A percentile compares a stretch with the other conserved stretches of the same genome.
phyloP scores from a whole-genome alignment of 2,888 invertebrate genomes.

The Linnaemya tessellans region DNA sequence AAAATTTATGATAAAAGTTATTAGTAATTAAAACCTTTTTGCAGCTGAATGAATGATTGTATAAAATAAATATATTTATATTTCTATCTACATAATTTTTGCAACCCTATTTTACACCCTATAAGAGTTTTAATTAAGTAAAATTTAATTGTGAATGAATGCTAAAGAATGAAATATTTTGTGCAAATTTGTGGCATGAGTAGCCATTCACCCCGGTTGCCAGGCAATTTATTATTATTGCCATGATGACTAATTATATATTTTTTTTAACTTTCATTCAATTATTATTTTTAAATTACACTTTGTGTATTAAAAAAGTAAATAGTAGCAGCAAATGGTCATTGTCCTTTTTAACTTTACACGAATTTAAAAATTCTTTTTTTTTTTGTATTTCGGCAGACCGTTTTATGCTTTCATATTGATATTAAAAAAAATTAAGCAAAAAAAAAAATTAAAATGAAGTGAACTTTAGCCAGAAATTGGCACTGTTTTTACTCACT shows the following conservation, averaged over 20 bases:
- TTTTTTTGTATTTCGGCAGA: slow-evolving; percentile 11
- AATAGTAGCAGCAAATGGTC: neutral
- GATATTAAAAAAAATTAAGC: neutral
- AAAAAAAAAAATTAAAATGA: slow-evolving; percentile 23
- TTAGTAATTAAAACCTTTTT: too few relatives aligned
- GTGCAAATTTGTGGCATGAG: neutral
- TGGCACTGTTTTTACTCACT: slow-evolving; percentile 54
- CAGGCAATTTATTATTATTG: slow-evolving; percentile 50
- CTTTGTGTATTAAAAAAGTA: neutral
- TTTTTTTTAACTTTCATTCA: slow-evolving; percentile 41
- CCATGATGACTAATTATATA: slow-evolving; percentile 62
- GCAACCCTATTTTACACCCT: too few relatives aligned
- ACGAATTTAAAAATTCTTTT: neutral
- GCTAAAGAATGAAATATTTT: too few relatives aligned
- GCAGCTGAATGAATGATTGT: too few relatives aligned
- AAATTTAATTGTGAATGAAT: neutral
- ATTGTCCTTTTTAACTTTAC: neutral
- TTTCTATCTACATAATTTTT: too few relatives aligned
- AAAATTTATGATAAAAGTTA: too few relatives aligned
- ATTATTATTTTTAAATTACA: slow-evolving; percentile 27
- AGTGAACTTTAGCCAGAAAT: slow-evolving; percentile 59
- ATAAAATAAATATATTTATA: too few relatives aligned
- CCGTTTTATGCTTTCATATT: neutral
- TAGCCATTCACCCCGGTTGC: neutral
- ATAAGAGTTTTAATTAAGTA: neutral